Base-by-base conservation (phyloP, 2,113 vertebrate species). In the Oplegnathus fasciatus region DNA sequence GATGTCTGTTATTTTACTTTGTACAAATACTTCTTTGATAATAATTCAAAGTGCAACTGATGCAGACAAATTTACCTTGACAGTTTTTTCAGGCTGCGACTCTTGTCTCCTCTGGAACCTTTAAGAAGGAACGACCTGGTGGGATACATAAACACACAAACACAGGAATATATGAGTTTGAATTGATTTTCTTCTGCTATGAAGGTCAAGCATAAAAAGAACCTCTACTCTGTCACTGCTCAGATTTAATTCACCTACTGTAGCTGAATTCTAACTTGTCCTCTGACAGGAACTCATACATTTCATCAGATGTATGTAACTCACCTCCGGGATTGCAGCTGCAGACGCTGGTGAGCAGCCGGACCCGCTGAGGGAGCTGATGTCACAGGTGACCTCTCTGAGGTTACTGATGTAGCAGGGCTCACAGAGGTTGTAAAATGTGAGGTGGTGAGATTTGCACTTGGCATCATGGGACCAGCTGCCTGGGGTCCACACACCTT, bases 11-110 rank as follows among this genome's bases (percentile, higher is more conserved):
- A 71, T 73, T 50, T 74, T 30, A 7, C 44, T 62, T 75, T n/a
- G 2, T 1, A 72, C 24, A 32, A 67, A 75, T 10, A 40, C 1
- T 34, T 0, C 4, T 42, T 40, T 42, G 6, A 24, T 55, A 4
- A 73, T 55, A 44, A 24, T 61, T 52, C n/a, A 62, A 54, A 32
- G 32, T 32, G 9, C 17, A 67, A 20, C 2, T 70, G 15, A 61
- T 44, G 64, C 11, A 77, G 22, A 61, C 5, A 0, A 26, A 78
- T 95, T 95, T 96, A 97, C 97, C 97, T 96, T 84, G 96, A 97
- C 52, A 97, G 93, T 94, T 97, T 98, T 94, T 97, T 98, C 94
- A 98, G 94, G 92, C 95, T 97, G 92, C 96, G 96, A 84, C 96
- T 96, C 94, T 97, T 97, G 94, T 97, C 96, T 87, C 95, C 96